phyloP scores from a whole-genome alignment of 2,113 vertebrate genomes.

The Phylloscopus trochilus region DNA sequence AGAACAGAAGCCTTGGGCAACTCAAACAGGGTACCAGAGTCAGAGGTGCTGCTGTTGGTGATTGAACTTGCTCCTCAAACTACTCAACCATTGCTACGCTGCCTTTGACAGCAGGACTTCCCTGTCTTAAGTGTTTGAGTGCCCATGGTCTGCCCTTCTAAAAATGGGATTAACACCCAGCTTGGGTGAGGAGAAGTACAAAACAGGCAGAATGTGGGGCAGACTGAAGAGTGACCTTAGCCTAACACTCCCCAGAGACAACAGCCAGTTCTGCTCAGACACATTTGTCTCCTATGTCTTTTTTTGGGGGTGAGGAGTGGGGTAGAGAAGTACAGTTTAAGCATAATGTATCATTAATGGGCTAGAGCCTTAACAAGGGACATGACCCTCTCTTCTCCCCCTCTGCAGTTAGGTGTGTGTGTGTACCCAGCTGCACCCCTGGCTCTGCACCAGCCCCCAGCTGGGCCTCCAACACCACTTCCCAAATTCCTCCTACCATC shows the following conservation, averaged over 20 bases:
- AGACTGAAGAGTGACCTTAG: background rate
- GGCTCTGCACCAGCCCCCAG: background rate
- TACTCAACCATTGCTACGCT: rapidly evolving
- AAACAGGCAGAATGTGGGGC: rapidly evolving
- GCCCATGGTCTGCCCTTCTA: background rate
- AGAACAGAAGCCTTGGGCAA: background rate
- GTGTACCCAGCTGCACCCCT: rapidly evolving
- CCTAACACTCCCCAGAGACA: background rate
- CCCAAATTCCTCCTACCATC: background rate
- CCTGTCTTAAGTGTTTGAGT: background rate
- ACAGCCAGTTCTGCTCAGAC: background rate
- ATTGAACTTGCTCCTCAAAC: background rate
- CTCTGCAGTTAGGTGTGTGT: background rate
- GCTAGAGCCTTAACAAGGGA: rapidly evolving
- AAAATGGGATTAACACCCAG: background rate
- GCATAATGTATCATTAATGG: background rate
- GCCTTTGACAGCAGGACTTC: background rate
- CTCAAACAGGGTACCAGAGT: background rate
- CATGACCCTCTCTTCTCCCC: background rate
- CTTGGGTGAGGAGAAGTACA: background rate
- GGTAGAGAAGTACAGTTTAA: background rate
- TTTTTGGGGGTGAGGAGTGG: background rate
- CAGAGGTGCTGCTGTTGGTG: background rate
- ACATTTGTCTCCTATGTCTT: background rate
- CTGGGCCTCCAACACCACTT: background rate